Evolutionary conservation across 2,797 vertebrate species (phyloP).

Genomic region (Columba guinea): DNA sequence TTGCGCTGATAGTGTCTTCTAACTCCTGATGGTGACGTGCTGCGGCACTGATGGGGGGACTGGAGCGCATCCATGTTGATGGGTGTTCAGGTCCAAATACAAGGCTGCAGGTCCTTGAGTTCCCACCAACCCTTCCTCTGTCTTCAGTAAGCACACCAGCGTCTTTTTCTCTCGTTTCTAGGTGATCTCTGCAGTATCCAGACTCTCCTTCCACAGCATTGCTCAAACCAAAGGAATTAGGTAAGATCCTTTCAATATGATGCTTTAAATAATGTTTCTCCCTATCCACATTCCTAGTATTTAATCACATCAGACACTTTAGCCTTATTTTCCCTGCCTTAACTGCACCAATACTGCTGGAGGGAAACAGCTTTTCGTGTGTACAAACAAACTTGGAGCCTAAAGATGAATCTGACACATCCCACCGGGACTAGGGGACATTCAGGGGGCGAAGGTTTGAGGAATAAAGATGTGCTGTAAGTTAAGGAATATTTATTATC

Average conservation of each 20-base stretch:
- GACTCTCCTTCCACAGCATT: constrained; percentile 93
- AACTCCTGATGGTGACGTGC: not conserved
- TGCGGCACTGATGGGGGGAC: not conserved
- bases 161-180: constrained; percentile 68
- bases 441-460: not conserved
- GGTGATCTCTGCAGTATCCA: constrained; percentile 96
- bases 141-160: not conserved
- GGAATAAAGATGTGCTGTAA: not conserved
- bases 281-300: fast-evolving
- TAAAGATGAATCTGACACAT: not conserved
- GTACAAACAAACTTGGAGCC: not conserved
- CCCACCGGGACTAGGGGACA: not conserved
- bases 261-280: not conserved
- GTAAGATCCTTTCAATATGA: constrained; percentile 72
- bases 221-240: constrained; percentile 97
- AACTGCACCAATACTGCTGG: not conserved
- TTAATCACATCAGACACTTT: not conserved
- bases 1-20: not conserved
- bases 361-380: not conserved
- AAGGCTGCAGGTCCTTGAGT: not conserved
- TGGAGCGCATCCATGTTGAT: not conserved
- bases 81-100: not conserved
- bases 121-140: not conserved
- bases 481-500: not conserved
- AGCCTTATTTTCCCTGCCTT: not conserved